Evolutionary conservation across 2,888 invertebrate genomes (phyloP).

Genomic region (Coecobrya sp.): DNA sequence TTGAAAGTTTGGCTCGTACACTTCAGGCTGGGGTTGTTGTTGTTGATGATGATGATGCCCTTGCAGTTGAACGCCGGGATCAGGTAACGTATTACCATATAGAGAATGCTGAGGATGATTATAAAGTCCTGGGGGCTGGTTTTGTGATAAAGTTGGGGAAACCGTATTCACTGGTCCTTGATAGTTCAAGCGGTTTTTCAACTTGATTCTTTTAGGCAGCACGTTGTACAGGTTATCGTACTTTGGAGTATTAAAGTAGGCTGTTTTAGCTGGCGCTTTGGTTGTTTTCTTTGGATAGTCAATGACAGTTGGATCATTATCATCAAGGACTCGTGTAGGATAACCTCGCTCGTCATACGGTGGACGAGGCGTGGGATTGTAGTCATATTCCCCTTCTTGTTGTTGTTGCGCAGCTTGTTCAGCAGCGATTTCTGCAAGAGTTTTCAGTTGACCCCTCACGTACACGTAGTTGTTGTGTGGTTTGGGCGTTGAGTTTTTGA

Average conservation of each 20-base stretch:
- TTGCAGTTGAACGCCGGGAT: conserved; percentile 53
- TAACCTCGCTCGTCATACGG: conserved; percentile 85
- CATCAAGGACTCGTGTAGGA: conserved; percentile 84
- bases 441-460: conserved; percentile 85
- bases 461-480: conserved; percentile 85
- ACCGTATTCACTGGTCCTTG: conserved; percentile 63
- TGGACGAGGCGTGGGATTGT: conserved; percentile 84
- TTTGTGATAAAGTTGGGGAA: conserved; percentile 66
- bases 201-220: conserved; percentile 76
- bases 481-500: conserved; percentile 84
- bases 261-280: conserved; percentile 82
- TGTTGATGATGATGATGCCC: conserved; percentile 62
- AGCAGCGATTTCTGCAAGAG: conserved; percentile 84
- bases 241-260: conserved; percentile 84
- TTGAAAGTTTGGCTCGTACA: conserved; percentile 76
- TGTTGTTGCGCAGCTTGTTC: conserved; percentile 80
- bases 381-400: conserved; percentile 79
- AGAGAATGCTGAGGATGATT: conserved; percentile 56
- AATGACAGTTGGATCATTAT: conserved; percentile 71
- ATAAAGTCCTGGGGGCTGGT: conserved; percentile 67
- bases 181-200: conserved; percentile 76
- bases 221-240: conserved; percentile 84
- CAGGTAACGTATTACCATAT: conserved; percentile 29
- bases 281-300: conserved; percentile 83
- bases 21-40: conserved; percentile 34